Evolutionary conservation across 2,113 vertebrate genomes (phyloP), one percentile per base, ranked within the genome.

Genomic region (Tiliqua scincoides): DNA sequence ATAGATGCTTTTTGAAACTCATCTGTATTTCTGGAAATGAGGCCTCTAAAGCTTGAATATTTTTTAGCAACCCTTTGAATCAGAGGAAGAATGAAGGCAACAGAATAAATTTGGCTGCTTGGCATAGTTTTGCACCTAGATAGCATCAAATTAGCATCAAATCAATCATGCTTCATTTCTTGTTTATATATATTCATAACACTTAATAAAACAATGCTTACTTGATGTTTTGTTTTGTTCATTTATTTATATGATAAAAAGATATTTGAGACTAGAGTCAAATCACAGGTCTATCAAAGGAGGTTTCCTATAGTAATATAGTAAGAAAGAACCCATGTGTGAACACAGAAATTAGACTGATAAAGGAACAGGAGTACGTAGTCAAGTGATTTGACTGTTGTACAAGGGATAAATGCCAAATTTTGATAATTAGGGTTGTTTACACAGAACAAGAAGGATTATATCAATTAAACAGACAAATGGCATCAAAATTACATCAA

Each of bases 1-100:
- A 86, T 1, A 27, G 89, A 90, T 83, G 88, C 88, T 91, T 89
- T 96, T 91, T 92, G 89, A 93, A 94, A 93, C 63, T 88, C 70
- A 90, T 73, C 43, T 93, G 89, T 84, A 73, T 61, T 88, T 87
- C 83, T 67, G 85, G 82, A 92, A 95, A 95, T 92, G 91, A 92
- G 93, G 89, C 89, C 67, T 59, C 90, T 7, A 1, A 88, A 84
- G 95, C n/a, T 85, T 23, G 65, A 92, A 72, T 75, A 73, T 43
- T 73, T n/a, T 92, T 84, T 87, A 89, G 88, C 85, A 10, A 6
- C 61, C 88, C 48, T 83, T 4, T 57, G 43, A 67, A n/a, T 63
- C 40, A 85, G 87, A 89, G 23, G 87, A 62, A 86, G 5, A 80
- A 43, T 40, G 8, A 77, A 87, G 18, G 70, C 4, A 85, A 83